These are phyloP conservation scores for Ciona savignyi DNA, from an alignment of 23 tunicate species.

Conservation along the genomic window DNA sequence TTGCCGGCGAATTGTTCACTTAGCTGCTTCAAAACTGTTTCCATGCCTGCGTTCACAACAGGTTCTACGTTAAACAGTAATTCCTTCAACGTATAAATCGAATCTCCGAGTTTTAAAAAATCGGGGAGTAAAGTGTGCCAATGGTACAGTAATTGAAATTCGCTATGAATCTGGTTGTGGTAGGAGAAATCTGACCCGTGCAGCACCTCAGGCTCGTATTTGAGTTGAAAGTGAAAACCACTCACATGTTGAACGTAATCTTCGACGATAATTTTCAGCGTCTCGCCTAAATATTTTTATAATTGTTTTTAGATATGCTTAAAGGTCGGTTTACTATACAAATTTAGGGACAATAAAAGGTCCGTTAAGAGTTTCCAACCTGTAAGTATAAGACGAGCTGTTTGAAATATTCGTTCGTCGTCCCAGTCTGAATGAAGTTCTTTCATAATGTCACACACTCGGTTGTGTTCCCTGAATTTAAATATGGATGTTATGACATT, in stretches of 20 bases:
- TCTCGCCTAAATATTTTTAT: slow-evolving; percentile 30
- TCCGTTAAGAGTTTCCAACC: slow-evolving; percentile 13
- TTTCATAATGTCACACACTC: slow-evolving; percentile 33
- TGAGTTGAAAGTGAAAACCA: slow-evolving; percentile 33
- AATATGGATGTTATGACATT: too few relatives aligned
- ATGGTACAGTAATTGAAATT: slow-evolving; percentile 28
- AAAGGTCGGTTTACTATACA: too few relatives aligned
- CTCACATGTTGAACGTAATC: slow-evolving; percentile 53
- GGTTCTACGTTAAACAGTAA: slow-evolving; percentile 28
- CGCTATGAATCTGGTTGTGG: slow-evolving; percentile 46
- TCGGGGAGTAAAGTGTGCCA: slow-evolving; percentile 52
- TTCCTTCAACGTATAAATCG: background rate
- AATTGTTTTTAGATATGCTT: too few relatives aligned
- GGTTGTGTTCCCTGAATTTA: slow-evolving; percentile 48
- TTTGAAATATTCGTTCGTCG: too few relatives aligned
- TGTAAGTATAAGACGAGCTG: slow-evolving; percentile 30
- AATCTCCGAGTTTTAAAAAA: slow-evolving; percentile 1
- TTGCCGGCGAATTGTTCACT: too few relatives aligned
- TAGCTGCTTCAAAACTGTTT: background rate
- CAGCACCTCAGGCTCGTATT: slow-evolving; percentile 33
- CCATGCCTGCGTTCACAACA: slow-evolving; percentile 35
- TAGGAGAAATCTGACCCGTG: slow-evolving; percentile 19
- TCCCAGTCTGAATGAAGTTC: slow-evolving; percentile 38
- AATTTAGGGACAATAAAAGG: too few relatives aligned
- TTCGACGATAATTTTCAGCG: slow-evolving; percentile 29